Evolutionary conservation across 2,888 invertebrate genomes (phyloP), one percentile per base, ranked within the genome.

Genomic region (Eristalis tenax): DNA sequence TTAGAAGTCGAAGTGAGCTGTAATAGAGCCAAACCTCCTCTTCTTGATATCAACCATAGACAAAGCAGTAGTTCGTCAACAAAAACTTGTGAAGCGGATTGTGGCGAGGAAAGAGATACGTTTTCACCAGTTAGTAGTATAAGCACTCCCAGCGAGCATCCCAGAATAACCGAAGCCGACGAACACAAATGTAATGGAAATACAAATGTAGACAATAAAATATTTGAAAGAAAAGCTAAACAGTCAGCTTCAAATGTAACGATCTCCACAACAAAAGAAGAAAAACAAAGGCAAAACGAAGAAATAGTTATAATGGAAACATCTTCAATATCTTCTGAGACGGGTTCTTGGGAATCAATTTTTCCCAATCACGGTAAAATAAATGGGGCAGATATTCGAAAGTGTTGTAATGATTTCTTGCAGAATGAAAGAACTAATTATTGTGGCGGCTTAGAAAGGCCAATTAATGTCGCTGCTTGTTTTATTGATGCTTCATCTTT

Each of bases 401-500:
- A 93, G 84, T 91, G 92, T 66, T 94, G 94, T 91, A 92, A 93
- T 89, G 93, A 92, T 70, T 94, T 94, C 89, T 90, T 94, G 68
- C 90, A 91, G 26, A 92, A 92, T 83, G 94, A 94, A 90, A 91
- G 93, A 15, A 91, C 91, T 79, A 89, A 91, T 88, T 90, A 90
- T 56, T 35, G 57, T 56, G 78, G 88, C 15, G 83, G 70, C 10
- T 23, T 83, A 23, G 86, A 83, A 18, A 86, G 83, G 57, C 66
- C 80, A n/a, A 40, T 68, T 43, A 83, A 79, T 71, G 66, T 78
- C 15, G 68, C 83, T 92, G 95, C 95, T 82, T 97, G 96, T 91
- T 97, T 97, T 90, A 97, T 97, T 89, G 96, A 97, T 91, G 97
- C 96, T 18, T 95, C 97, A 8, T 95, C 95, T 90, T 93, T 97